Evolutionary conservation across 2,797 vertebrate genomes (phyloP), one percentile per base, ranked within the genome.

Genomic region (Gadopsis marmoratus): DNA sequence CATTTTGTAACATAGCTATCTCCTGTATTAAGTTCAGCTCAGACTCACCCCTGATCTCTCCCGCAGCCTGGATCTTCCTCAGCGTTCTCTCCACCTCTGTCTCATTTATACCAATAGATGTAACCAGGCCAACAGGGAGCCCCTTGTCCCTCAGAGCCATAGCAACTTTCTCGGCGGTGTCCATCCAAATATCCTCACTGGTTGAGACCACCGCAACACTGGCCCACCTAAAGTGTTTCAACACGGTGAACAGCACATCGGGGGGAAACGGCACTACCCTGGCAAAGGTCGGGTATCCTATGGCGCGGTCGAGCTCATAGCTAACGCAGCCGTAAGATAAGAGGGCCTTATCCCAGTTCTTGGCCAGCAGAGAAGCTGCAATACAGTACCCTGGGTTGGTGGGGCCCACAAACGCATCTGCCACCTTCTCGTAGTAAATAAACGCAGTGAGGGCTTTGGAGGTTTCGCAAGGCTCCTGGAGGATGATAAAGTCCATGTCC

Each of bases 211-310:
- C 94, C 41, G 76, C 95, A 0, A 95, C 67, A 53, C 89, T 93
- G 55, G 96, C 96, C 96, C 95, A 96, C n/a, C 93, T 90, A 74
- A 96, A 96, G 90, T 95, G 90, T 48, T 91, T 95, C 54, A 96
- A 62, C 48, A 96, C 93, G 0, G 72, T 83, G 73, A 93, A 96
- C 67, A 96, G 68, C 60, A 96, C 94, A 1, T 92, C 90, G 0
- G 84, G 66, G 7, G 94, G 91, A 3, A 94, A 90, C 0, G 95
- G 94, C 48, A 94, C 81, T 0, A 93, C 95, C 78, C 92, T 87
- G 11, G 87, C 68, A 50, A 96, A 96, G 0, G 95, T 96, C 0
- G 95, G 95, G 80, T 94, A 95, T 17, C 86, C 89, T 2, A 87
- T 81, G 19, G 70, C 50, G 1, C 84, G 84, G 64, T 95, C 93